Evolutionary conservation across 2,113 vertebrate genomes (phyloP), one percentile per base, ranked within the genome.

Genomic region (Varanus salvator): DNA sequence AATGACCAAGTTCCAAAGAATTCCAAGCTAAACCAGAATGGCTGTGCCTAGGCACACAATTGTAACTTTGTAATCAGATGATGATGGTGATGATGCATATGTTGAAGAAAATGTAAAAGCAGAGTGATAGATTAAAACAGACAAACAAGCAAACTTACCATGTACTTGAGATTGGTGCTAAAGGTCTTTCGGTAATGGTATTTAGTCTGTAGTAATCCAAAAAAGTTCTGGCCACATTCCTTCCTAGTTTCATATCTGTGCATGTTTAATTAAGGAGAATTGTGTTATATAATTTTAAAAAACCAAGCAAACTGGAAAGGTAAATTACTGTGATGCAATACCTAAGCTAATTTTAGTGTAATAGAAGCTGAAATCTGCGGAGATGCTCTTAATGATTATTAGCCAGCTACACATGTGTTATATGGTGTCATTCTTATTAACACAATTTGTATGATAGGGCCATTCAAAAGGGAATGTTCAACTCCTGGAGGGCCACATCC

Each of bases 151-250:
- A 8, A 86, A 96, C 97, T 95, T 97, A 98, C 97, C 96, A 69
- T 85, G 93, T 91, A 81, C 97, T 98, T 80, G 97, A 97, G 91
- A 97, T 94, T 19, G 97, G 96, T 80, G 93, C 90, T 52, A 96
- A 93, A 66, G 96, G 96, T 96, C 96, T 97, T 71, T 98, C 98
- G 72, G 97, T 97, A 80, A 98, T 94, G 14, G 97, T 92, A 91
- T 98, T 98, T 91, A 98, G 97, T 92, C 97, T 98, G 95, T 99
- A 99, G 95, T 99, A 99, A 96, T 99, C 99, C 96, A 99, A 94
- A 95, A 99, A 99, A 0, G 99, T 99, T 82, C 98, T 98, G 29
- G 98, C 99, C 94, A 99, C 98, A 0, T 99, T 99, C 90, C 98
- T 98, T 89, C 99, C 99, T 93, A 99, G 97, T 91, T 98, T 99